These are phyloP conservation scores for Dasyurus viverrinus DNA, from an alignment of 2,113 vertebrate species.

Conservation along the genomic window DNA sequence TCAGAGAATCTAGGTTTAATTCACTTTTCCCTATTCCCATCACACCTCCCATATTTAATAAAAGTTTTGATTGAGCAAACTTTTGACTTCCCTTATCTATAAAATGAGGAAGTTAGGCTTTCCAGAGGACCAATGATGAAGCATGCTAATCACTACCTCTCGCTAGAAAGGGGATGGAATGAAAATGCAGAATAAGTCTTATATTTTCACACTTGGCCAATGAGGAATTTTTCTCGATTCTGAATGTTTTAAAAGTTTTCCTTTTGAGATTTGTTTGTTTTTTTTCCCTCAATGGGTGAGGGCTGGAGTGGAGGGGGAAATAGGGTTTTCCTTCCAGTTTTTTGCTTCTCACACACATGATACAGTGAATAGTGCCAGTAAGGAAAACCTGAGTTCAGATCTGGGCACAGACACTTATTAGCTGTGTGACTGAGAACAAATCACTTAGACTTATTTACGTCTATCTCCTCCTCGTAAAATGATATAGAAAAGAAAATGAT, in stretches of 20 bases:
- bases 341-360: neutral
- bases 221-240: neutral
- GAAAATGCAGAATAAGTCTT: neutral
- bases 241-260: neutral
- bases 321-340: neutral
- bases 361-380: no score
- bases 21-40: neutral
- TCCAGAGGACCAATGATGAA: neutral
- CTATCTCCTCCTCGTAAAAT: no score
- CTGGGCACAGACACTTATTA: no score
- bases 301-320: neutral
- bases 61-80: neutral
- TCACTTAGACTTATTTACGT: no score
- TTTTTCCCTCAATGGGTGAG: neutral
- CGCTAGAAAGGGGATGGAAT: neutral
- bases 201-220: neutral
- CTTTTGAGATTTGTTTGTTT: neutral
- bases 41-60: neutral
- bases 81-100: neutral
- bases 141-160: neutral
- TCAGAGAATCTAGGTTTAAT: neutral
- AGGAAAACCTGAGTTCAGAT: no score
- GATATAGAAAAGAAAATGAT: no score
- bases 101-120: neutral
- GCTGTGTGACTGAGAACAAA: no score